Base-by-base conservation (phyloP, 2,888 invertebrate species). In the Dichetophora obliterata region DNA sequence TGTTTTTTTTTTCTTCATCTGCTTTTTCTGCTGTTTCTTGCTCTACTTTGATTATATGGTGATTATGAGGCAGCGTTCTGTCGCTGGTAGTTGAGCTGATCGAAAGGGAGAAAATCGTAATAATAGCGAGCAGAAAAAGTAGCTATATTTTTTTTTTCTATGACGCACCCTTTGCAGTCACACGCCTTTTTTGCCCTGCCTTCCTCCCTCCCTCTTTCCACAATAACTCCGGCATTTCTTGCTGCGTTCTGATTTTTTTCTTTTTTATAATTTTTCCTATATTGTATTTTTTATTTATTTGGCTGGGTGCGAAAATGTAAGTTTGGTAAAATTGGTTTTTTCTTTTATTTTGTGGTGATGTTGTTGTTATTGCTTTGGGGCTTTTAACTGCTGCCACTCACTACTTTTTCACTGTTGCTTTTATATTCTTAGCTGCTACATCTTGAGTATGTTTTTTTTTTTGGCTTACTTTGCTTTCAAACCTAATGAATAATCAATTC, bases 401-500 rank as follows among this genome's bases (percentile, higher is more conserved):
- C n/a, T n/a, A n/a, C n/a, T 43, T 22, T 27, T 63, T 31, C 5
- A 31, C 31, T 27, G 27, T 54, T n/a, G 63, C 14, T 31, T 63
- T n/a, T n/a, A 27, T 63, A 3, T 24, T 31, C 11, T 27, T 63
- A n/a, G 27, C 31, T 63, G 27, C 31, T 63, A 14, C 5, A 16
- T 11, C 34, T n/a, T 31, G 16, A 27, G 14, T 31, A 16, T 11
- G 4, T 31, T 27, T 66, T 5, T 66, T 19, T 27, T 66, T 1
- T 4, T n/a, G n/a, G n/a, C n/a, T n/a, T n/a, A n/a, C 68, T 48
- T 34, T 50, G 68, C 27, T 50, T 48, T 50, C 24, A 50, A 22
- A 48, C 50, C 68, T 68, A 68, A 68, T 68, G 68, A 68, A 68
- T 68, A 68, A 68, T 68, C 68, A 50, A 68, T 50, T 68, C n/a